Percentiles rank a stretch among this genome's conserved stretches.
phyloP scores from a whole-genome alignment of 2,113 vertebrate species.

The Carassius carassius region DNA sequence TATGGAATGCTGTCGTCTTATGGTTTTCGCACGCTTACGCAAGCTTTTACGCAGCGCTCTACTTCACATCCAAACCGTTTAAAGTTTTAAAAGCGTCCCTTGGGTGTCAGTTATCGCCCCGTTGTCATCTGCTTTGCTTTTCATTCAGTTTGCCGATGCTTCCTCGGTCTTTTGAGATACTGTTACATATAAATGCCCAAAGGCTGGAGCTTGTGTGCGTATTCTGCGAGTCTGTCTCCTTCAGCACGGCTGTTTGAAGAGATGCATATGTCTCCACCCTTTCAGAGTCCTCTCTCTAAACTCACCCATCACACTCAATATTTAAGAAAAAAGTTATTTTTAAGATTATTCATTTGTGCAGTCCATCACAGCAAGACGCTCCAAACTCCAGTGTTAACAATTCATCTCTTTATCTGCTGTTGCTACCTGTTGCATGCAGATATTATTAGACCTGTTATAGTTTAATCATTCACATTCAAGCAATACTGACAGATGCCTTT shows the following conservation, averaged over 20 bases:
- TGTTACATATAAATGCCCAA: not conserved
- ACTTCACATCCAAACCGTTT: not conserved
- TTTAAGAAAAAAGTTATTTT: not conserved
- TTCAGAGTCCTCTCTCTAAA: not conserved
- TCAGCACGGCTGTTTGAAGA: not conserved
- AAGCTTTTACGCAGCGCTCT: conserved; percentile 6
- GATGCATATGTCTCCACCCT: conserved; percentile 13
- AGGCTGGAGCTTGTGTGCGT: not conserved
- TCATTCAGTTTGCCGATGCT: not conserved
- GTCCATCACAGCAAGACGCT: not conserved
- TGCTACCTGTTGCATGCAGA: not conserved
- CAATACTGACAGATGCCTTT: not conserved
- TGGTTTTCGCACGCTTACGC: not conserved
- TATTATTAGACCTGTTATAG: not conserved
- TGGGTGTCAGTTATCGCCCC: not conserved
- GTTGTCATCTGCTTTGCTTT: not conserved
- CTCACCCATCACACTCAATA: not conserved
- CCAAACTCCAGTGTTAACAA: not conserved
- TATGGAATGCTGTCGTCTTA: not conserved
- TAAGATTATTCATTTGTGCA: not conserved
- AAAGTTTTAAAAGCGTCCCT: not conserved
- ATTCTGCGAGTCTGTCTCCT: not conserved
- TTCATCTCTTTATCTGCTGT: no score
- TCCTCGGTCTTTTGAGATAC: not conserved
- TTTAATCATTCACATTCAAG: not conserved